Base-by-base conservation (phyloP, 2,888 invertebrate species). In the Eupsilia transversa region DNA sequence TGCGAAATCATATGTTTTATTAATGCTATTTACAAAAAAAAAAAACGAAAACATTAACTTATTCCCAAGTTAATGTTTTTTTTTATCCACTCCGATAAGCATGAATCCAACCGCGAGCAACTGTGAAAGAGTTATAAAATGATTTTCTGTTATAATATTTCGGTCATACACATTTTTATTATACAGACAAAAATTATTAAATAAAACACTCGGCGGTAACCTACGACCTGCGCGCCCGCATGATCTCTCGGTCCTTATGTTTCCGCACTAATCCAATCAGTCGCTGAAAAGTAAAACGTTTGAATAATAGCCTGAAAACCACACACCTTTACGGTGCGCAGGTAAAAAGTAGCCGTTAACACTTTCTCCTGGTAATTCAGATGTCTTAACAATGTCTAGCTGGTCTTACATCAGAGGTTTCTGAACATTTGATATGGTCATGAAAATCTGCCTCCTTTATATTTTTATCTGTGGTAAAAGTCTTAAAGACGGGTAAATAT, bases 341-440 rank as follows among this genome's bases (percentile, higher is more conserved):
- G 63, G 71, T 84, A 80, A 71, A 67, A 66, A 82, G 41, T 57
- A 64, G 54, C 49, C 27, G 56, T 70, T n/a, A 72, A 52, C 33
- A 76, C 86, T 85, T 85, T 82, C 79, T 82, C 82, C n/a, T 67
- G 17, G 20, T 68, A 71, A 73, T 68, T 46, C 61, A 57, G 77
- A 75, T 63, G 33, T 61, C 63, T 67, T 68, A 68, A 46, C 46
- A 46, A 33, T 46, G 33, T 23, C 9, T 64, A 46, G 30, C 33
- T 33, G 23, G 46, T 33, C 23, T 30, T 27, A 20, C 23, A 27
- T 20, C 20, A 12, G 41, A 27, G 20, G 20, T 20, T 63, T 61
- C 43, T 30, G 7, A 30, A 41, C 5, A 38, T 41, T 41, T 20
- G 5, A 27, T 61, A 27, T 12, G 41, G 20, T 20, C 61, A 41